A percentile compares a stretch with the other conserved stretches of the same genome.
These are phyloP conservation scores for Amazona guildingii DNA, from an alignment of 2,113 vertebrate species.

Conservation along the genomic window DNA sequence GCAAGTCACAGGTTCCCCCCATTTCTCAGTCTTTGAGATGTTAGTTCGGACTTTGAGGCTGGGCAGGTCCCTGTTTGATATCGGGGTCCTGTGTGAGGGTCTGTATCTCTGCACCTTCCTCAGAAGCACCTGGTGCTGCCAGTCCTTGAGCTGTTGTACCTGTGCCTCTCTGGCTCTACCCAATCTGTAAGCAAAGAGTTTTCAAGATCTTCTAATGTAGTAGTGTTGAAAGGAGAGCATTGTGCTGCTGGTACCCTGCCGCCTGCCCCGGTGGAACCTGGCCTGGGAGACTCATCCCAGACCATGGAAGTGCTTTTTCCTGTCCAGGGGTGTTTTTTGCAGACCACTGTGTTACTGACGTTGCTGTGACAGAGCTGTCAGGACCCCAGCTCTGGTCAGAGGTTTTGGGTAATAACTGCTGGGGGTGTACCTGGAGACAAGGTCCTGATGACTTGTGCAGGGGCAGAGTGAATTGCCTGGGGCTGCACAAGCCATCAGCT, in stretches of 20 bases:
- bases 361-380: neutral
- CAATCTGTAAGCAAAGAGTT: neutral
- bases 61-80: neutral
- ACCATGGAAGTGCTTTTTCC: neutral
- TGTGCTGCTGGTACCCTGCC: neutral
- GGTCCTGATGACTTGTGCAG: neutral
- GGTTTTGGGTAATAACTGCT: neutral
- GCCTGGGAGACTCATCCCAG: neutral
- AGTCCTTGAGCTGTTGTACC: neutral
- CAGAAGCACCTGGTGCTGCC: neutral
- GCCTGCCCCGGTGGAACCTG: neutral
- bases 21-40: accelerated
- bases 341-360: neutral
- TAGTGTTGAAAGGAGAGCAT: neutral
- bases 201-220: neutral
- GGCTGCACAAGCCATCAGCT: neutral
- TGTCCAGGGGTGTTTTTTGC: neutral
- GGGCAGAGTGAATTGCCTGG: neutral
- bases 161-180: neutral
- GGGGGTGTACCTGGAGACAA: neutral
- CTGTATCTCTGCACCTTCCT: neutral
- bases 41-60: neutral
- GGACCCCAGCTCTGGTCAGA: neutral
- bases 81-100: neutral
- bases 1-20: neutral